Percentiles rank a stretch among this genome's conserved stretches.
These are phyloP conservation scores for Opisthocomus hoazin DNA, from an alignment of 2,113 vertebrate species.

Conservation along the genomic window DNA sequence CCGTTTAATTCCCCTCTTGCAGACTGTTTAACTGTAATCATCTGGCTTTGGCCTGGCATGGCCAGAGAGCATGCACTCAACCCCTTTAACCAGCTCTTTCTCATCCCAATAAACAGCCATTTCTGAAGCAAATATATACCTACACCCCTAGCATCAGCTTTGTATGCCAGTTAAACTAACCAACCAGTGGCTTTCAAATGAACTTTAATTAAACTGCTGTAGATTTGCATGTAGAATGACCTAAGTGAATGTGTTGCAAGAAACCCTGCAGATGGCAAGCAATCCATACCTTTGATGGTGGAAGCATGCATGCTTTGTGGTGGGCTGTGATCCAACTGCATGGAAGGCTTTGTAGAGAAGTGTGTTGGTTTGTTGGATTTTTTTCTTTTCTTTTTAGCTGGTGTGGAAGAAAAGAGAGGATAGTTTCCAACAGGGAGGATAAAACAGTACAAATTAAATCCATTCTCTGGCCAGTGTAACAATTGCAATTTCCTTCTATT, in stretches of 20 bases:
- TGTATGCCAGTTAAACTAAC: neutral
- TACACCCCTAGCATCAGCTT: neutral
- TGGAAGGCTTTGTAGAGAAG: constrained; percentile 26
- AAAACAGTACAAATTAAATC: constrained; percentile 66
- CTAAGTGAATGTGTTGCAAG: neutral
- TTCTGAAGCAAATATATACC: neutral
- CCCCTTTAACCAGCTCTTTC: neutral
- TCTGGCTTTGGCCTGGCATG: neutral
- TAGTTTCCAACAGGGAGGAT: constrained; percentile 59
- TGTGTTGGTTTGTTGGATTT: neutral
- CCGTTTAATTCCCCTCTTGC: neutral
- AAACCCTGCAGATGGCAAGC: neutral
- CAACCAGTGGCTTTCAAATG: neutral
- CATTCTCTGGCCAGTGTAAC: constrained; percentile 60
- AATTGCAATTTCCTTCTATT: constrained; percentile 67
- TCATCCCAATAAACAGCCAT: neutral
- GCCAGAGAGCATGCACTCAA: neutral
- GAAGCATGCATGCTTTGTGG: neutral
- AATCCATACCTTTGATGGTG: neutral
- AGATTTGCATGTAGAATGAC: neutral
- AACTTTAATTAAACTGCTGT: neutral
- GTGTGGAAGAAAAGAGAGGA: constrained; percentile 21
- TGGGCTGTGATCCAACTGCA: neutral
- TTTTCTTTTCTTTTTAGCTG: constrained; percentile 14
- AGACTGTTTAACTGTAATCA: neutral